Conservation (phyloP, 2,797 vertebrate genomes). For the Eulemur mongoz region DNA sequence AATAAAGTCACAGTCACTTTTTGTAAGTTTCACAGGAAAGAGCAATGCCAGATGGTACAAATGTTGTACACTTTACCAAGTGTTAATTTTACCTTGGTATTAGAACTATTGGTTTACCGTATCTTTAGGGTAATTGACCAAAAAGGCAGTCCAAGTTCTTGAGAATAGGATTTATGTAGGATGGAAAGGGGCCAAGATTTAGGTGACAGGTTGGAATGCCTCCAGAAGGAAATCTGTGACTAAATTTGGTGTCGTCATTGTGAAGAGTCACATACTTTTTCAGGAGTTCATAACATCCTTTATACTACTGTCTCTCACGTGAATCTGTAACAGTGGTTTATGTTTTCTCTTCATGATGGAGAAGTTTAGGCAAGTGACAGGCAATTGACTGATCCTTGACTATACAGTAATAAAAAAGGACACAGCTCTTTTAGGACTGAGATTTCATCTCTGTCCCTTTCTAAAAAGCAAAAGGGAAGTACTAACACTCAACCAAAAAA, state of each 20-base stretch:
- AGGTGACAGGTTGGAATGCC: background rate
- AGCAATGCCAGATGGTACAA: background rate
- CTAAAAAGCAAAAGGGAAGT: background rate
- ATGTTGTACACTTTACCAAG: background rate
- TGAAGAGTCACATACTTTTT: background rate
- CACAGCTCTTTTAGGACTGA: background rate
- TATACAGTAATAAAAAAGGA: background rate
- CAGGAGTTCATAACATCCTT: background rate
- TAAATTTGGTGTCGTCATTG: background rate
- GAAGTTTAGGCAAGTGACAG: background rate
- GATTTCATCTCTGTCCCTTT: background rate
- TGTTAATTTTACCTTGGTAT: background rate
- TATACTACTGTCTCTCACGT: background rate
- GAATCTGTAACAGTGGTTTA: background rate
- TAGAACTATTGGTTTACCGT: background rate
- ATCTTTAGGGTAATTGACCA: background rate
- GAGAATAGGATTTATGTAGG: background rate
- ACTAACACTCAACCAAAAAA: background rate
- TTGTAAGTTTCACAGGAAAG: background rate
- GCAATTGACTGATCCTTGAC: background rate
- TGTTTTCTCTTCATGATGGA: background rate
- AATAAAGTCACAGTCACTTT: constrained; percentile 13
- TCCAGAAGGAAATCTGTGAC: background rate
- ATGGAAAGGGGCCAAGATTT: background rate
- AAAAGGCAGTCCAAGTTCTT: background rate